Evolutionary conservation across 1,140 invertebrate species (phyloP), one percentile per base, ranked within the genome.

Genomic region (Drosophila pruinosa): DNA sequence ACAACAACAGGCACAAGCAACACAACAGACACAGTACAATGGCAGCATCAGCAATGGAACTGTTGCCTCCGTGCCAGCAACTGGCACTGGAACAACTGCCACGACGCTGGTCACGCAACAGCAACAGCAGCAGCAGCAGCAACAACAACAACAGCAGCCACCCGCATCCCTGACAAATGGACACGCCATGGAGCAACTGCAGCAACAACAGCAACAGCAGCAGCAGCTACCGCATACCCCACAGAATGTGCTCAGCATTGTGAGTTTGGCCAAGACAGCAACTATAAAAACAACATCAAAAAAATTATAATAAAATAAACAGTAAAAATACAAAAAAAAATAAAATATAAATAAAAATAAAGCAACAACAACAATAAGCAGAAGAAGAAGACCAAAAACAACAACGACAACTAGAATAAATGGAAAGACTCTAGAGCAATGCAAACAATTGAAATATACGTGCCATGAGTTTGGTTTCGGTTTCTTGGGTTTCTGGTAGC

Each of bases 291-390:
- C 31, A 59, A 61, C 56, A 68, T 47, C 24, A 59, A 65, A 70
- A 74, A 80, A 86, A 86, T 85, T 85, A 85, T 86, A 80, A 77
- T 85, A 86, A 85, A 86, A 85, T 85, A 86, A 77, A 86, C 73
- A 80, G 63, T 48, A 64, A 41, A 12, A 38, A 22, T 14, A 47
- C 4, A 34, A 21, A 10, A 15, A 15, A 10, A 47, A 7, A 47
- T 15, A 53, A 34, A 34, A 10, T n/a, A 26, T 53, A 39, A 10
- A 68, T 17, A 43, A 47, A 61, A 41, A 48, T 17, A 7, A 38
- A 14, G 54, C 38, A 52, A 17, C 8, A n/a, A 62, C 28, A 53
- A 19, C 62, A 58, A n/a, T n/a, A n/a, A n/a, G 50, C 38, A 43
- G 5, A 34, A 39, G 15, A n/a, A n/a, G n/a, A n/a, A n/a, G n/a